These are phyloP conservation scores for Diarsia mendica DNA, from an alignment of 2,888 invertebrate species.

Conservation along the genomic window DNA sequence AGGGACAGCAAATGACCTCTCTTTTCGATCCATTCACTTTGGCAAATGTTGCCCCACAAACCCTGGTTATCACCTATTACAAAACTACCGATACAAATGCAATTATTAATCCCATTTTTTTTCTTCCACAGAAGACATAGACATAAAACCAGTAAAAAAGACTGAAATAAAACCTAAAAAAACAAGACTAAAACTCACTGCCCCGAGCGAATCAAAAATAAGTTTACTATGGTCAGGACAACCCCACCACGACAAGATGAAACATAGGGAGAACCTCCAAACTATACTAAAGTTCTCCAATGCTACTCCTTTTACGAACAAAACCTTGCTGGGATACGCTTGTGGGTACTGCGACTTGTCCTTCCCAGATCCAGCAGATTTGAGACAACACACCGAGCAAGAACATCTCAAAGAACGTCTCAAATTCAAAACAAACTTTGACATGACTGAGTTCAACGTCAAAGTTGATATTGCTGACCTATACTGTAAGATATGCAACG, in stretches of 20 bases:
- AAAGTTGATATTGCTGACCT: constrained; percentile 79
- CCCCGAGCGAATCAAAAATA: constrained; percentile 66
- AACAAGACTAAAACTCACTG: constrained; percentile 64
- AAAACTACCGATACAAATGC: not conserved
- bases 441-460: constrained; percentile 77
- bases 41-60: not conserved
- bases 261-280: constrained; percentile 79
- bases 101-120: constrained; percentile 3
- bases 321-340: constrained; percentile 77
- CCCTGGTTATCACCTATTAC: not conserved
- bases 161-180: constrained; percentile 62
- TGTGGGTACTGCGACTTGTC: constrained; percentile 81
- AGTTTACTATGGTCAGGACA: constrained; percentile 71
- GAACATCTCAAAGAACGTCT: constrained; percentile 75
- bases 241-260: constrained; percentile 70
- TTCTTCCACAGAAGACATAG: constrained; percentile 70
- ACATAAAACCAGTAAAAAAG: constrained; percentile 52
- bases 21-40: not conserved
- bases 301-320: constrained; percentile 81
- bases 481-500: constrained; percentile 75
- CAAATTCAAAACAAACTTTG: constrained; percentile 75
- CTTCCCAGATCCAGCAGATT: constrained; percentile 79
- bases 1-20: not conserved
- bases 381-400: constrained; percentile 72
- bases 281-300: constrained; percentile 81